Evolutionary conservation across 1,140 invertebrate species (phyloP), one percentile per base, ranked within the genome.

Genomic region (Drosophila ambigua): DNA sequence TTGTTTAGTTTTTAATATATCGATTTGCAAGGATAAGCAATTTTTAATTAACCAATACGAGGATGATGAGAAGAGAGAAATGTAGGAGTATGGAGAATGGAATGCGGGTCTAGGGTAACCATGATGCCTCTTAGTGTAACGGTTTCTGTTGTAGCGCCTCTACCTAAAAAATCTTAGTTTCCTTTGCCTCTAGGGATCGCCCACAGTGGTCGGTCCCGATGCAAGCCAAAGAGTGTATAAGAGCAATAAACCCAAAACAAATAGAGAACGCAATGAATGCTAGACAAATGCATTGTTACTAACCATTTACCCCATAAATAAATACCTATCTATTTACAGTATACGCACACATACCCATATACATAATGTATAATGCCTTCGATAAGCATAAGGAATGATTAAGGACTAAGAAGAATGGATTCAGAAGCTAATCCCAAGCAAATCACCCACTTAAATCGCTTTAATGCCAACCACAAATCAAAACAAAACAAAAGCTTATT

Each of bases 121-220:
- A 82, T 54, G 69, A 85, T 78, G 82, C 82, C 82, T 85, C 82
- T 85, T 85, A 85, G 82, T 85, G 67, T 88, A 88, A 87, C 84
- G 82, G 82, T 88, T 87, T 87, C 82, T 87, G 75, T 87, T 82
- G 82, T 85, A 85, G 69, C 63, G 67, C 72, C 64, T 61, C n/a
- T 69, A 68, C 61, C 65, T 81, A 79, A 39, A 39, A 39, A 39
- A 39, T 78, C 74, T 75, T 85, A 87, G 60, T 85, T 85, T 78
- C 57, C 39, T 72, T 87, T 87, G 71, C 43, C 54, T 44, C 57
- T 71, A 57, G 35, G 35, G 51, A 31, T 49, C 31, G 31, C 2
- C n/a, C 35, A 39, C 11, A 13, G 11, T 13, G 35, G 11, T 41
- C 52, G 53, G 61, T 8, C 41, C 53, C 39, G 23, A 24, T 6